phyloP scores from a whole-genome alignment of 2,797 vertebrate genomes.

The Argentina silus region DNA sequence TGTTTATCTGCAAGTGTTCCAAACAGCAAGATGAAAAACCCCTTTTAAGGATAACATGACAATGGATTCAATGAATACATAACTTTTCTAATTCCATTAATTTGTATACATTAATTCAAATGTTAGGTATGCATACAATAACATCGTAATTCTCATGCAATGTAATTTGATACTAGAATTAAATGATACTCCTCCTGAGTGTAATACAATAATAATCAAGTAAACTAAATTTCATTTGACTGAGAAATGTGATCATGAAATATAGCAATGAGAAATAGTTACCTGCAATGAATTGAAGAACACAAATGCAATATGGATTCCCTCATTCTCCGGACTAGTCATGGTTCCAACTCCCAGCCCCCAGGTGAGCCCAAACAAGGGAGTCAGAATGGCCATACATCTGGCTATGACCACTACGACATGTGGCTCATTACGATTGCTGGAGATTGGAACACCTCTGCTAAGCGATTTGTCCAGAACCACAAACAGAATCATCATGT shows the following conservation, averaged over 20 bases:
- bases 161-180: too few relatives aligned
- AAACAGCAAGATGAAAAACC: slow-evolving; percentile 78
- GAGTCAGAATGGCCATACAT: slow-evolving; percentile 87
- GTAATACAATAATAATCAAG: too few relatives aligned
- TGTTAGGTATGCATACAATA: too few relatives aligned
- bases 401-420: slow-evolving; percentile 82
- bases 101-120: too few relatives aligned
- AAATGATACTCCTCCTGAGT: too few relatives aligned
- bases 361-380: slow-evolving; percentile 91
- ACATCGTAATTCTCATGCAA: too few relatives aligned
- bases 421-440: slow-evolving; percentile 78
- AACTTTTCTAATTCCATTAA: too few relatives aligned
- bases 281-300: slow-evolving; percentile 80
- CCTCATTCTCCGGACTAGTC: slow-evolving; percentile 35
- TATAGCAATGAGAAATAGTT: slow-evolving; percentile 62
- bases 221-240: too few relatives aligned
- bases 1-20: slow-evolving; percentile 73
- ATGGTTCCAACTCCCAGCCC: slow-evolving; percentile 85
- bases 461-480: slow-evolving; percentile 88
- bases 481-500: slow-evolving; percentile 80
- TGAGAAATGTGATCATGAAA: too few relatives aligned
- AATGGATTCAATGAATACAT: too few relatives aligned
- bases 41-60: too few relatives aligned
- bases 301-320: slow-evolving; percentile 71
- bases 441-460: slow-evolving; percentile 78